Evolutionary conservation across 2,113 vertebrate species (phyloP).

Genomic region (Chelonoidis abingdonii): DNA sequence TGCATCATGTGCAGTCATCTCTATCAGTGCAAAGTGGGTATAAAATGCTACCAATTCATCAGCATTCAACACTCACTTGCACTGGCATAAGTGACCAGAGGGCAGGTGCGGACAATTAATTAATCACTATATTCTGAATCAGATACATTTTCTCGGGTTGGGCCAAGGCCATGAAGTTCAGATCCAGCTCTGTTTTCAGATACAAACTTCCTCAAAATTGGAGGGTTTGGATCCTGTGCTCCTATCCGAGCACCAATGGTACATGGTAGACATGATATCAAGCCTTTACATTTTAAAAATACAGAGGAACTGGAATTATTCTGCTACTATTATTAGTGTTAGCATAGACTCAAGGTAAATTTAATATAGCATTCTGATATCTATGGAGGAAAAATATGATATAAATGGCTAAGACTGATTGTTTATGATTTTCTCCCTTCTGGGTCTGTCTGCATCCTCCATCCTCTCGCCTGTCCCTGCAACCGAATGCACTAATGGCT

Average conservation of each 20-base stretch:
- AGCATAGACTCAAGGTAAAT: background rate
- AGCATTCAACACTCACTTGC: background rate
- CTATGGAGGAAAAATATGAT: accelerated
- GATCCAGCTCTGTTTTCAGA: constrained; percentile 2
- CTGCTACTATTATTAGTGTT: background rate
- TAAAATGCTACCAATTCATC: background rate
- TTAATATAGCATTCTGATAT: background rate
- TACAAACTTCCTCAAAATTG: background rate
- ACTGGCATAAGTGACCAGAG: background rate
- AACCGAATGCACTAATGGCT: background rate
- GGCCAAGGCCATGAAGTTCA: background rate
- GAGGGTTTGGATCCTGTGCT: background rate
- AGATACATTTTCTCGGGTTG: background rate
- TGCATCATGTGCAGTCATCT: background rate
- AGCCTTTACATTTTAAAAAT: background rate
- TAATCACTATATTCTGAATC: constrained; percentile 1
- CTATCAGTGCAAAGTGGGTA: background rate
- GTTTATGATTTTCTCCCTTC: background rate
- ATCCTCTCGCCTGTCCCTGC: background rate
- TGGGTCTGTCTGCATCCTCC: background rate
- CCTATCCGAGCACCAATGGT: background rate
- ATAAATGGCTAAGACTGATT: background rate
- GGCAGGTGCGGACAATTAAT: background rate
- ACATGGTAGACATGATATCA: background rate
- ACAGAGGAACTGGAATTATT: background rate